Evolutionary conservation across 2,797 vertebrate genomes (phyloP).

Genomic region (Chelonia mydas): DNA sequence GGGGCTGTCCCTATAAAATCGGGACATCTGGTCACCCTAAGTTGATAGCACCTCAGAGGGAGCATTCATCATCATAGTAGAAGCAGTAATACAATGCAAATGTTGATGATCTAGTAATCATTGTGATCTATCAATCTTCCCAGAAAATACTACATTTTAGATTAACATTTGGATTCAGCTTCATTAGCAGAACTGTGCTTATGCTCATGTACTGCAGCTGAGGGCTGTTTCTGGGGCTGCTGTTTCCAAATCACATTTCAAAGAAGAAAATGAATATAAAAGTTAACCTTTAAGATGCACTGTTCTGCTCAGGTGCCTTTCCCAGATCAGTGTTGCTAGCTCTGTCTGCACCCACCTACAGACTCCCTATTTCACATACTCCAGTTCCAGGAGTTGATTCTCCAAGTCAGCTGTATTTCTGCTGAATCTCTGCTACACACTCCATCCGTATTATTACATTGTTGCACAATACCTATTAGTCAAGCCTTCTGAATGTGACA

Average conservation of each 20-base stretch:
- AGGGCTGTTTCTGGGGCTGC: background rate
- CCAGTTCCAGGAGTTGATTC: background rate
- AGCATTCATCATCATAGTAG: background rate
- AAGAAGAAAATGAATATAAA: background rate
- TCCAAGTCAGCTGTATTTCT: background rate
- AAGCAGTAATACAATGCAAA: background rate
- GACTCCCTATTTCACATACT: background rate
- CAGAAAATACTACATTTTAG: background rate
- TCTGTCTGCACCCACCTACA: accelerated
- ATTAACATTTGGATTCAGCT: background rate
- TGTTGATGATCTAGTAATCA: background rate
- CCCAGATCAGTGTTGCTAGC: background rate
- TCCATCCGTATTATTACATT: background rate
- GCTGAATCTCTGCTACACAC: background rate
- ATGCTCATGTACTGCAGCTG: background rate
- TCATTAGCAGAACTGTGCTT: background rate
- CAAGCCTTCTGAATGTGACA: background rate
- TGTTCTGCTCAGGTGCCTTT: background rate
- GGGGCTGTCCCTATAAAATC: too few species aligned
- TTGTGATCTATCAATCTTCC: background rate
- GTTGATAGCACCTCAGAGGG: background rate
- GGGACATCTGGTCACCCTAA: background rate
- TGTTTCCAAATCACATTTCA: background rate
- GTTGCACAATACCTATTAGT: background rate
- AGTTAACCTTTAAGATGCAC: background rate